These are phyloP conservation scores for Mesaphorura yosii DNA, from an alignment of 1,140 invertebrate genomes.

Conservation along the genomic window DNA sequence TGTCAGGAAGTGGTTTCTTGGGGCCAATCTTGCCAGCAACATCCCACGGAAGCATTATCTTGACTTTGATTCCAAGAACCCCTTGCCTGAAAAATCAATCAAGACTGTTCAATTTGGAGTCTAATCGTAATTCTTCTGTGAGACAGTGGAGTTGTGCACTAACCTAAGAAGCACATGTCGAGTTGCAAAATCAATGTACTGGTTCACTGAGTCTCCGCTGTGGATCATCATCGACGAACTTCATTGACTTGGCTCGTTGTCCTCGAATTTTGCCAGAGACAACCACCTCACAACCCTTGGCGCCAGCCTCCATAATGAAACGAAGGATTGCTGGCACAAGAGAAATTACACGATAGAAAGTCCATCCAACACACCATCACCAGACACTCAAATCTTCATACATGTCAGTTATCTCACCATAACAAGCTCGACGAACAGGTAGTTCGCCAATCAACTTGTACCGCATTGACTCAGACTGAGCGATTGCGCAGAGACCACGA, in stretches of 20 bases:
- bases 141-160: background rate
- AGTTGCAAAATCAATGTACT: constrained; percentile 96
- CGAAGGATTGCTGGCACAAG: constrained; percentile 71
- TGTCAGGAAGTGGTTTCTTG: constrained; percentile 91
- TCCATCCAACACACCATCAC: no score
- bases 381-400: background rate
- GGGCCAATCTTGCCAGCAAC: constrained; percentile 92
- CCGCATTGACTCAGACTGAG: constrained; percentile 94
- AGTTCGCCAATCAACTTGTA: constrained; percentile 97
- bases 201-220: constrained; percentile 94
- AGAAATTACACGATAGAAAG: constrained; percentile 1
- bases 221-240: constrained; percentile 99
- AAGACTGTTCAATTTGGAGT: background rate
- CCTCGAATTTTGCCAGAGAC: constrained; percentile 97
- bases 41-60: constrained; percentile 99
- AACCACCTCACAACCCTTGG: constrained; percentile 92
- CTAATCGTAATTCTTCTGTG: constrained; percentile 5
- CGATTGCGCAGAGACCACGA: constrained; percentile 94
- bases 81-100: constrained; percentile 39
- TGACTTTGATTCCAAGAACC: constrained; percentile 84
- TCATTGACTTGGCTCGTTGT: constrained; percentile 99
- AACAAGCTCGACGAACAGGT: constrained; percentile 50
- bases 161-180: constrained; percentile 79
- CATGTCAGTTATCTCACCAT: no score
- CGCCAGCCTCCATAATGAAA: constrained; percentile 99